phyloP scores from a whole-genome alignment of 92 coral and sea anemone species.

The Epizoanthus scotinus region DNA sequence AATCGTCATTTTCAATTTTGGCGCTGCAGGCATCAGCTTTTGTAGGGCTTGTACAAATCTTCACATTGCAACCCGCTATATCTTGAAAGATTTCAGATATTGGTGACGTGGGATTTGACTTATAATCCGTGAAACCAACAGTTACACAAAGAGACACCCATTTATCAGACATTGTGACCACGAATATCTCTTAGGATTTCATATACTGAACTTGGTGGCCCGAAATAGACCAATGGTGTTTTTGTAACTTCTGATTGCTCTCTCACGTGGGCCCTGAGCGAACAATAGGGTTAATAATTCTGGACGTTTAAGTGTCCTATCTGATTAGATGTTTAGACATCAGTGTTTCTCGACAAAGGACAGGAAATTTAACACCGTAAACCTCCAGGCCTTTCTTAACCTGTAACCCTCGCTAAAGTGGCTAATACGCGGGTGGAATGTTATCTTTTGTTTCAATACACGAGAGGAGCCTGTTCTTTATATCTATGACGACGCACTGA shows the following conservation, averaged over 20 bases:
- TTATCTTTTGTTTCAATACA: neutral
- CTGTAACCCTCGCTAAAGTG: slow-evolving; percentile 9
- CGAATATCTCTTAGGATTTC: neutral
- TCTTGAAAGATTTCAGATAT: neutral
- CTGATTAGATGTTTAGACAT: slow-evolving; percentile 33
- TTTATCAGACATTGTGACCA: slow-evolving; percentile 13
- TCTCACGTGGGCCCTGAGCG: neutral
- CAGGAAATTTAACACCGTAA: slow-evolving; percentile 17
- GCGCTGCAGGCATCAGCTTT: neutral
- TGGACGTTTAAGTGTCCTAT: slow-evolving; percentile 9
- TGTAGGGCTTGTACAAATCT: neutral
- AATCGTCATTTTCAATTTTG: neutral
- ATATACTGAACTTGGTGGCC: neutral
- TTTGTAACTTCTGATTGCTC: slow-evolving; percentile 16
- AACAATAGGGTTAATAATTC: slow-evolving; percentile 15
- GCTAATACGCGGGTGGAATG: neutral
- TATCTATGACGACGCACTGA: neutral
- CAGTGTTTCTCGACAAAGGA: slow-evolving; percentile 17
- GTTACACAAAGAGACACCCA: neutral
- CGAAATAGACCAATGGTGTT: slow-evolving; percentile 8
- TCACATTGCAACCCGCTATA: neutral
- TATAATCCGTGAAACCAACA: neutral
- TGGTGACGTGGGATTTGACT: slow-evolving; percentile 11
- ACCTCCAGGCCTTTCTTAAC: slow-evolving; percentile 19
- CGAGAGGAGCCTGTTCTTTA: neutral